These are phyloP conservation scores for Acipenser oxyrinchus DNA, from an alignment of 2,797 vertebrate genomes.

Conservation along the genomic window DNA sequence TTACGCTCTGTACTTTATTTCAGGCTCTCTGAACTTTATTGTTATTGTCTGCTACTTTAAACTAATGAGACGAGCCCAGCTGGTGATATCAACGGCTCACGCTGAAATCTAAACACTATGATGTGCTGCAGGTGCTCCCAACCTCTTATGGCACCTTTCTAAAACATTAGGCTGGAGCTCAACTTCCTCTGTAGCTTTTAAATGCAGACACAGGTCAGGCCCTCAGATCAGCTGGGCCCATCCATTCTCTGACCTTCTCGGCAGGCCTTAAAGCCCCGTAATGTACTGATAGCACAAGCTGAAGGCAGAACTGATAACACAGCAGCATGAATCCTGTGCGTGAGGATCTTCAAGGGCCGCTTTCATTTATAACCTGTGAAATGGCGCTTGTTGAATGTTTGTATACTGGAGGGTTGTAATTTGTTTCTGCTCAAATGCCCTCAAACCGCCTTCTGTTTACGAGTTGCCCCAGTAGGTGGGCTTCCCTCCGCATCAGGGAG, in stretches of 20 bases:
- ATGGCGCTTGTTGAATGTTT: slow-evolving; percentile 46
- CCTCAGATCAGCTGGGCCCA: slow-evolving; percentile 53
- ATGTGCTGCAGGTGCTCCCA: slow-evolving; percentile 76
- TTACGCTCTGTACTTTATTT: slow-evolving; percentile 47
- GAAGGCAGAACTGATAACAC: slow-evolving; percentile 44
- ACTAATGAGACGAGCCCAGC: slow-evolving; percentile 53
- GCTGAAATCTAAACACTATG: slow-evolving; percentile 69
- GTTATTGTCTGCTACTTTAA: slow-evolving; percentile 57
- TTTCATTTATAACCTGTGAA: slow-evolving; percentile 44
- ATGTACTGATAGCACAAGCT: slow-evolving; percentile 15
- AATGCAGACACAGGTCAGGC: slow-evolving; percentile 67
- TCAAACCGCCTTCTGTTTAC: slow-evolving; percentile 28
- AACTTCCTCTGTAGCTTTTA: slow-evolving; percentile 75
- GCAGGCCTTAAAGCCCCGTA: slow-evolving; percentile 23
- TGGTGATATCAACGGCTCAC: slow-evolving; percentile 52
- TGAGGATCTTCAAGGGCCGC: slow-evolving; percentile 41
- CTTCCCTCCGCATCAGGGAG: slow-evolving; percentile 30
- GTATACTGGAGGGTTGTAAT: slow-evolving; percentile 48
- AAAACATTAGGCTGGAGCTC: slow-evolving; percentile 68
- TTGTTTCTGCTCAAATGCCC: slow-evolving; percentile 40
- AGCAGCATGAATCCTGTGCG: slow-evolving; percentile 24
- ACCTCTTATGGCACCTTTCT: slow-evolving; percentile 61
- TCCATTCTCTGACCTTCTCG: slow-evolving; percentile 57
- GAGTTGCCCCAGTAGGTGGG: slow-evolving; percentile 38
- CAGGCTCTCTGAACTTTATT: slow-evolving; percentile 37